phyloP scores from a whole-genome alignment of 2,113 vertebrate genomes.

The Ascaphus truei region DNA sequence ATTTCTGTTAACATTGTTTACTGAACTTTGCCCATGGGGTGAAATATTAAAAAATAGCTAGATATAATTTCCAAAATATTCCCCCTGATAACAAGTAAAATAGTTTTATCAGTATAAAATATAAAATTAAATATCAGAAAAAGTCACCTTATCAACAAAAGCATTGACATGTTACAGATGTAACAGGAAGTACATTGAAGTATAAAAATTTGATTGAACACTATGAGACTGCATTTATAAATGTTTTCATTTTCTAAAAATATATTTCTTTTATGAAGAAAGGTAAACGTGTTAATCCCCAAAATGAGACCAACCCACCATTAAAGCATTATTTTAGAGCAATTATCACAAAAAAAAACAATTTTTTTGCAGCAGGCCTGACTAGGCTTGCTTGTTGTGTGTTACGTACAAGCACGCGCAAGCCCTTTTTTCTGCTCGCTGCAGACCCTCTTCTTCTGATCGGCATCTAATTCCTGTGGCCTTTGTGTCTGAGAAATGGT shows the following conservation, averaged over 20 bases:
- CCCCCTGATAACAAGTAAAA: too few species aligned
- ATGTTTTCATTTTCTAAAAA: too few species aligned
- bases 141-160: too few species aligned
- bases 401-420: conserved; percentile 22
- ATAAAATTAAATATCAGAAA: too few species aligned
- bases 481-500: conserved; percentile 99
- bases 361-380: conserved; percentile 26
- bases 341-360: background rate
- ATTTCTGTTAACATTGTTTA: too few species aligned
- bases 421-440: conserved; percentile 52
- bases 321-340: conserved; percentile 9
- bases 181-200: background rate
- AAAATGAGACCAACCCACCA: background rate
- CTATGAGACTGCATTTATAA: background rate
- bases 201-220: background rate
- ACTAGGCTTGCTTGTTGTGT: background rate
- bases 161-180: background rate
- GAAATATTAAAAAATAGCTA: too few species aligned
- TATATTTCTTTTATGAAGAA: too few species aligned
- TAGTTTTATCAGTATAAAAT: too few species aligned
- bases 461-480: conserved; percentile 98
- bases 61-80: too few species aligned
- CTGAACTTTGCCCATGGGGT: too few species aligned
- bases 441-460: conserved; percentile 90
- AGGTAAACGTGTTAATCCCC: too few species aligned